Percentiles rank a stretch among this genome's conserved stretches.
These are phyloP conservation scores for Anableps anableps DNA, from an alignment of 2,797 vertebrate genomes.

Conservation along the genomic window DNA sequence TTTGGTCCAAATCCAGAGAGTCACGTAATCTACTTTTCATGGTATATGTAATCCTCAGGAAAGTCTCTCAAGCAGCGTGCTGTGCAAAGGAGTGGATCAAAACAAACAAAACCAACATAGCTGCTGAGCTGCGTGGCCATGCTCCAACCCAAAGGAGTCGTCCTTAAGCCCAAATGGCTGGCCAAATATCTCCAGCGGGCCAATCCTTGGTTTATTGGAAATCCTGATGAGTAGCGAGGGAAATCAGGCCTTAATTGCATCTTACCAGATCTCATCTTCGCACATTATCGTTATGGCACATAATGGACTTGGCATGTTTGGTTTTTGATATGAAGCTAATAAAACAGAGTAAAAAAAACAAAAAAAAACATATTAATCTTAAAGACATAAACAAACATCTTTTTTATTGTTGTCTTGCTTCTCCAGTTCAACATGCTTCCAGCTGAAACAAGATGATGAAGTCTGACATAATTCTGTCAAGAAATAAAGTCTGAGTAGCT, in stretches of 20 bases:
- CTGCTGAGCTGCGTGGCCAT: constrained; percentile 62
- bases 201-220: constrained; percentile 71
- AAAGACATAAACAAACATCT: constrained; percentile 26
- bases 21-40: constrained; percentile 74
- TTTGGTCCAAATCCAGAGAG: constrained; percentile 67
- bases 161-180: constrained; percentile 60
- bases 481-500: not conserved
- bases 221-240: constrained; percentile 65
- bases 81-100: constrained; percentile 68
- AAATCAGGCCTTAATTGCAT: constrained; percentile 67
- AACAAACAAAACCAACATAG: constrained; percentile 74
- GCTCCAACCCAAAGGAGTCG: constrained; percentile 66
- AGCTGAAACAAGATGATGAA: not conserved
- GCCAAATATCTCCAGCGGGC: constrained; percentile 65
- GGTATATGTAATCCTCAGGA: constrained; percentile 69
- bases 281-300: constrained; percentile 31
- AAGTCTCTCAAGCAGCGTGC: constrained; percentile 63
- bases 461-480: not conserved
- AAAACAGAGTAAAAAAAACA: not conserved
- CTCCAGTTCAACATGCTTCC: constrained; percentile 4
- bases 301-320: constrained; percentile 29
- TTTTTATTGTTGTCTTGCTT: constrained; percentile 5
- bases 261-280: constrained; percentile 45
- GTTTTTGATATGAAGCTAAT: constrained; percentile 42
- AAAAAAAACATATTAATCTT: constrained; percentile 22